phyloP scores from a whole-genome alignment of 2,797 vertebrate species.

The Prunella strophiata region DNA sequence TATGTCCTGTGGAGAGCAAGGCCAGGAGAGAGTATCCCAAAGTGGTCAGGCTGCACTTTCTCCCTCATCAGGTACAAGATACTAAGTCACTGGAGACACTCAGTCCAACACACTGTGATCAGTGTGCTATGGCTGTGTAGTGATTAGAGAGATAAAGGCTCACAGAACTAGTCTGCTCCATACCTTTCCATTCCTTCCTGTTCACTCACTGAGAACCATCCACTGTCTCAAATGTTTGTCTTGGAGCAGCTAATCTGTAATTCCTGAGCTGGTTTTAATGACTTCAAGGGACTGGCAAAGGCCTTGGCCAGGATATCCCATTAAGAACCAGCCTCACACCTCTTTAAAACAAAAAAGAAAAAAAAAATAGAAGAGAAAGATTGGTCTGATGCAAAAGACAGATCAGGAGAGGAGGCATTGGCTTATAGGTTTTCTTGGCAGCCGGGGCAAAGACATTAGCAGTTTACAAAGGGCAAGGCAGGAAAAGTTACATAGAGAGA shows the following conservation, averaged over 20 bases:
- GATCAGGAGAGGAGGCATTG: background rate
- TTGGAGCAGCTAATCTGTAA: background rate
- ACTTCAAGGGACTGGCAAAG: background rate
- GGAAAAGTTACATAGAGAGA: background rate
- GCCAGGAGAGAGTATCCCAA: background rate
- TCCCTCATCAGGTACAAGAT: background rate
- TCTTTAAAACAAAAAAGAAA: background rate
- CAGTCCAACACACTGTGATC: background rate
- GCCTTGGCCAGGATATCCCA: background rate
- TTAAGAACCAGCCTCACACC: background rate
- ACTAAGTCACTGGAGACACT: background rate
- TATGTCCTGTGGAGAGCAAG: background rate
- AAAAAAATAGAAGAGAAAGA: background rate
- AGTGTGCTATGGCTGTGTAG: background rate
- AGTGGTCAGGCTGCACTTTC: background rate
- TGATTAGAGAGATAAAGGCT: background rate
- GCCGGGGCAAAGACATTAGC: background rate
- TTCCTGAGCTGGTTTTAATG: background rate
- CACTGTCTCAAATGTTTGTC: background rate
- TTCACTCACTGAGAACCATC: background rate
- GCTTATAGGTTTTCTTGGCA: background rate
- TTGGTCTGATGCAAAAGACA: background rate
- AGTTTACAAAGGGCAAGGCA: background rate
- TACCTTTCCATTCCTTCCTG: background rate
- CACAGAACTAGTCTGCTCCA: background rate